Conservation (phyloP, 2,113 vertebrate species). For the Peucedramus taeniatus region DNA sequence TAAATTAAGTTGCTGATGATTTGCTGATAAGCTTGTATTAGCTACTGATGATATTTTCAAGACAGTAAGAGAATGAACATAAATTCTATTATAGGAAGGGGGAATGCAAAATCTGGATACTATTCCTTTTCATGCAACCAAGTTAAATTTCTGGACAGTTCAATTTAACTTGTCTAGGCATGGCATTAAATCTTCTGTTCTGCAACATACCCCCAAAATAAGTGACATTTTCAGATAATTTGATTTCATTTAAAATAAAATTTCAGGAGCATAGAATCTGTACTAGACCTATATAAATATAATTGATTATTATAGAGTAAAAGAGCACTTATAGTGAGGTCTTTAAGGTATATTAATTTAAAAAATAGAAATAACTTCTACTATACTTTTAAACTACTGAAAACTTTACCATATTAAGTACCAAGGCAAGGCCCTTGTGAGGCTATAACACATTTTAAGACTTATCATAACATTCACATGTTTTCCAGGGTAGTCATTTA, state of each 20-base stretch:
- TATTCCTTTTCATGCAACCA: neutral
- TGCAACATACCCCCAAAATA: neutral
- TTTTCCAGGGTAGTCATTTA: neutral
- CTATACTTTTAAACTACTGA: neutral
- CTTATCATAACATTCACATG: accelerated
- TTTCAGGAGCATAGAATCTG: neutral
- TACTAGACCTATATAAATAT: neutral
- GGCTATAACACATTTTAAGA: neutral
- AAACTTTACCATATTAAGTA: neutral
- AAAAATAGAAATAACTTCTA: neutral
- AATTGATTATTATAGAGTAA: neutral
- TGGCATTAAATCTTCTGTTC: neutral
- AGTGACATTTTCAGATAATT: neutral
- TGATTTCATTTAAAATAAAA: neutral
- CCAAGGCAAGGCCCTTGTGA: neutral
- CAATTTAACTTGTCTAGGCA: neutral
- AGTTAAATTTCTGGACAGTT: slow-evolving; percentile 8
- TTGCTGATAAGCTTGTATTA: neutral
- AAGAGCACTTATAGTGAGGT: neutral
- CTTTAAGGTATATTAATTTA: neutral
- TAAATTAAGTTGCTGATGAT: neutral
- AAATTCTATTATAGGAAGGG: neutral
- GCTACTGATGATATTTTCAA: neutral
- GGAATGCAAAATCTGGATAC: neutral
- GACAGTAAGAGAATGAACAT: neutral